Evolutionary conservation across 2,113 vertebrate genomes (phyloP).

Genomic region (Gobius niger): DNA sequence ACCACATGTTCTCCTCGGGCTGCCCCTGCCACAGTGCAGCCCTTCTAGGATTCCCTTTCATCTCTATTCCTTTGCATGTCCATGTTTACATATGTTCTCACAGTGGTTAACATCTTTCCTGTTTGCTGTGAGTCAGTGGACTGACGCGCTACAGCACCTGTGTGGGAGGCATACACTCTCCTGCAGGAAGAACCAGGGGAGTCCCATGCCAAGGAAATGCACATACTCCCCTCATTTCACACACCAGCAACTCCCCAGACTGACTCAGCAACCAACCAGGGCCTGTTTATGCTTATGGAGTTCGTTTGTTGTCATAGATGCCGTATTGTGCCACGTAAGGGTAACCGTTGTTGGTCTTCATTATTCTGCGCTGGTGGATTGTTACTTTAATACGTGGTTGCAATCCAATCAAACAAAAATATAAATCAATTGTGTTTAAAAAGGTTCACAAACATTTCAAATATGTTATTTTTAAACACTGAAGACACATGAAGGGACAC

Average conservation of each 20-base stretch:
- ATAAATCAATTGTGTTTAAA: no score
- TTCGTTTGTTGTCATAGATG: constrained; percentile 13
- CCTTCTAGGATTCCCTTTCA: not conserved
- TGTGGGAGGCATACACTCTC: constrained; percentile 53
- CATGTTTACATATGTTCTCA: constrained; percentile 29
- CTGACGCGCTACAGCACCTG: constrained; percentile 45
- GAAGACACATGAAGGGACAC: no score
- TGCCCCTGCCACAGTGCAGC: not conserved
- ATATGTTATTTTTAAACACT: no score
- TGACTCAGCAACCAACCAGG: constrained; percentile 68
- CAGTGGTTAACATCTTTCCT: constrained; percentile 71
- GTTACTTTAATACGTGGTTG: not conserved
- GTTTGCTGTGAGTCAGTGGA: constrained; percentile 70
- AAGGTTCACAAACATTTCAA: no score
- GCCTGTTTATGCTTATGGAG: constrained; percentile 9
- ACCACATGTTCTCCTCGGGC: constrained; percentile 1
- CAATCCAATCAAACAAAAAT: not conserved
- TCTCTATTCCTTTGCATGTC: constrained; percentile 19
- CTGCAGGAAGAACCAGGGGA: constrained; percentile 48
- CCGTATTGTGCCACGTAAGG: constrained; percentile 37
- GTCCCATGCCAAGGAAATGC: constrained; percentile 66
- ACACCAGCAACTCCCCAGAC: constrained; percentile 67
- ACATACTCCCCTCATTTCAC: constrained; percentile 75
- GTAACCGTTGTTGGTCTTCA: constrained; percentile 41
- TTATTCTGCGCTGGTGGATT: not conserved